Base-by-base conservation (phyloP, 2,797 vertebrate species). In the Megalops cyprinoides region DNA sequence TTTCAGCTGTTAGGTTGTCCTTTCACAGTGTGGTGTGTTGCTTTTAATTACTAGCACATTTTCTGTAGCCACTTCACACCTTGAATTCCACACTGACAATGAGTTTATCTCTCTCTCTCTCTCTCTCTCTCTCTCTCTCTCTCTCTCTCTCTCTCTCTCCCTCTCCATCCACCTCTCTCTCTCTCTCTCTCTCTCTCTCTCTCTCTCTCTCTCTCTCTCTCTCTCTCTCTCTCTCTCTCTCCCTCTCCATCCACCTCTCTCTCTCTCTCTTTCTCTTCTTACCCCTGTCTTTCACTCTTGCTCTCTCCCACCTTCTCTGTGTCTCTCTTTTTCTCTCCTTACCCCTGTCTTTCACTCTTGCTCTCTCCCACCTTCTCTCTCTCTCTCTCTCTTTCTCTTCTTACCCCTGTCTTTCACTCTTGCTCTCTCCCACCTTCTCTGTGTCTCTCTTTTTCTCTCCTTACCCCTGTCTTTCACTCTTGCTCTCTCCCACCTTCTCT, bases 351-450 rank as follows among this genome's bases (percentile, higher is more conserved):
- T n/a, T n/a, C n/a, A n/a, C n/a, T n/a, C n/a, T n/a, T n/a, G n/a
- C 77, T 65, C 20, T 62, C 37, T 14, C 37, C n/a, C n/a, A n/a
- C n/a, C n/a, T n/a, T 56, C 44, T 78, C 79, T 71, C 23, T 73
- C 51, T 49, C 56, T 80, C 34, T 77, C 10, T 9, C 18, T 90
- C 83, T 87, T 67, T 75, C 77, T 65, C 20, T 62, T n/a, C n/a
- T n/a, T n/a, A n/a, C n/a, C n/a, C n/a, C 37, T 14, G 37, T 56
- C 44, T 78, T 79, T 71, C 23, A 73, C 51, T 49, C 56, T 80
- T 34, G 77, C 10, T 9, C 18, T 90, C 83, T 87, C 65, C 87
- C 86, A 42, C 67, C 75, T 77, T 65, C 20, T 62, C 37, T 14
- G 37, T 56, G 44, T 78, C 79, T 71, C 23, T 73, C 51, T 49